phyloP scores from a whole-genome alignment of 2,888 invertebrate species.

The Petrophora chlorosata region DNA sequence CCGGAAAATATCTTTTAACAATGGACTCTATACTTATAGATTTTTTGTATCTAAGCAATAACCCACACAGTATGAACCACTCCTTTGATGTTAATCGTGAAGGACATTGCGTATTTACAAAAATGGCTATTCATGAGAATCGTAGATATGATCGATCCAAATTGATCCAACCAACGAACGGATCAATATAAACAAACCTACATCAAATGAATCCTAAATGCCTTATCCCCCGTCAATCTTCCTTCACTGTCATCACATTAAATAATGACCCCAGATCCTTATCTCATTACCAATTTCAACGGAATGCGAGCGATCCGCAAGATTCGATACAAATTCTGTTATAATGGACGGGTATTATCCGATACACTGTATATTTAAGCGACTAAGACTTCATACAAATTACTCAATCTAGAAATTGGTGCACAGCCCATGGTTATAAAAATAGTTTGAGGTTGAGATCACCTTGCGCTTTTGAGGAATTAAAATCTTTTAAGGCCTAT shows the following conservation, averaged over 20 bases:
- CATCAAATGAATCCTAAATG: constrained; percentile 25
- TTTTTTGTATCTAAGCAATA: too few relatives aligned
- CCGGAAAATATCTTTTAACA: too few relatives aligned
- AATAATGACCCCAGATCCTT: constrained; percentile 69
- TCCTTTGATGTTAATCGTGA: too few relatives aligned
- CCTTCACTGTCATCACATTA: constrained; percentile 45
- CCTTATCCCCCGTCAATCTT: constrained; percentile 46
- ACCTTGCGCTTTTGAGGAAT: not conserved
- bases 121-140: too few relatives aligned
- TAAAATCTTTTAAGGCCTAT: too few relatives aligned
- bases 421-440: constrained; percentile 11
- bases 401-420: constrained; percentile 29
- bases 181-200: not conserved
- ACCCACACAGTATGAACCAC: too few relatives aligned
- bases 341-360: constrained; percentile 71
- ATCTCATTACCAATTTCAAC: constrained; percentile 78
- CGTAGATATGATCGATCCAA: not conserved
- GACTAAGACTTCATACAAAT: constrained; percentile 46
- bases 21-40: too few relatives aligned
- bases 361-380: constrained; percentile 45
- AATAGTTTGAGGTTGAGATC: constrained; percentile 15
- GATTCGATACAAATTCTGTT: constrained; percentile 61
- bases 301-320: constrained; percentile 67
- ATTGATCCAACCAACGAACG: not conserved
- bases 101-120: not conserved